Conservation (phyloP, 2,113 vertebrate genomes). For the Zosterops borbonicus region DNA sequence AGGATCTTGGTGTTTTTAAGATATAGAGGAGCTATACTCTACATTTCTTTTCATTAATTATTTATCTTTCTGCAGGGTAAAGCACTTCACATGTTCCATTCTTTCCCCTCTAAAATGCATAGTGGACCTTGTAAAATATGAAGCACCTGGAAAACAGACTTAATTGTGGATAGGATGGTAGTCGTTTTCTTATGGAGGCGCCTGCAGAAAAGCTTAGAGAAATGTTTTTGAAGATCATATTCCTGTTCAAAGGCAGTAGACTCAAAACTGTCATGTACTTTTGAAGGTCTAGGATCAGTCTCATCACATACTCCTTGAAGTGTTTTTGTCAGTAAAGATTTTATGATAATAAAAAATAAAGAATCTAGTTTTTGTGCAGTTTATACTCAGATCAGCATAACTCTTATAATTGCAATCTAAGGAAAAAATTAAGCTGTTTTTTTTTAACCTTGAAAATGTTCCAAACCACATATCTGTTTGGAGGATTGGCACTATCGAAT, state of each 20-base stretch:
- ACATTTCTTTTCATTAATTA: conserved; percentile 61
- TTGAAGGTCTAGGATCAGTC: not conserved
- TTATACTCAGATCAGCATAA: not conserved
- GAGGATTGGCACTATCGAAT: not conserved
- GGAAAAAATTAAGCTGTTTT: not conserved
- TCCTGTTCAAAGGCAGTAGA: not conserved
- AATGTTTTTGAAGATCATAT: not conserved
- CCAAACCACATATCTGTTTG: not conserved
- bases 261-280: fast-evolving
- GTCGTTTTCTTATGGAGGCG: not conserved
- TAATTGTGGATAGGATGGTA: not conserved
- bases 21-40: not conserved
- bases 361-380: not conserved
- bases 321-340: not conserved
- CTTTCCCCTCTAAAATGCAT: not conserved
- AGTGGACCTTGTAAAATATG: not conserved
- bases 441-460: not conserved
- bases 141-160: not conserved
- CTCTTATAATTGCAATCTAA: not conserved
- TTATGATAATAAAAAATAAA: not conserved
- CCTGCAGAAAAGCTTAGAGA: not conserved
- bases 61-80: conserved; percentile 30
- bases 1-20: conserved; percentile 37
- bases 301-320: not conserved
- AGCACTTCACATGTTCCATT: not conserved